phyloP scores from a whole-genome alignment of 2,797 vertebrate genomes.

The Pristis pectinata region DNA sequence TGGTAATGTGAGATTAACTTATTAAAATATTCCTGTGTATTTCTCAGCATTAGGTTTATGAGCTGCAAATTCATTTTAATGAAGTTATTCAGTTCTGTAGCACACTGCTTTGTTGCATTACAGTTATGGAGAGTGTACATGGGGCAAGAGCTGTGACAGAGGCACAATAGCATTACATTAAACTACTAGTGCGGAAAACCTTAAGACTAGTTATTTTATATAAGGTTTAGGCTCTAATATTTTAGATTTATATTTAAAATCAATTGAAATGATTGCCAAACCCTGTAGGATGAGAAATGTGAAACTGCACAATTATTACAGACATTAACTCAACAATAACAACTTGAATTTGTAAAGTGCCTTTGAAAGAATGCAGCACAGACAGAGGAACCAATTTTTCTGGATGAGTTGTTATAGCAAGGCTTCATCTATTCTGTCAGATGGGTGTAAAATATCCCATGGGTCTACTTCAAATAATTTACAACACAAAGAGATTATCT shows the following conservation, averaged over 20 bases:
- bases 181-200: not conserved
- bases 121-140: not conserved
- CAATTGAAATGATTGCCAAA: not conserved
- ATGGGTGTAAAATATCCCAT: too few species aligned
- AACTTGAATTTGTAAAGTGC: not conserved
- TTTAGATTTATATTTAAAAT: not conserved
- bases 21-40: not conserved
- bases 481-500: too few species aligned
- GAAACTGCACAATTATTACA: not conserved
- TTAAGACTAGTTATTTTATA: too few species aligned
- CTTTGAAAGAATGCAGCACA: too few species aligned
- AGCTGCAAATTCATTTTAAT: not conserved
- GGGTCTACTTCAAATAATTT: too few species aligned
- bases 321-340: not conserved
- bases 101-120: not conserved
- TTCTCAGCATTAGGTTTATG: not conserved
- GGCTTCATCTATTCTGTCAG: too few species aligned
- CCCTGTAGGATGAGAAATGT: not conserved
- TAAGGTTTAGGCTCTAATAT: too few species aligned
- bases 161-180: not conserved
- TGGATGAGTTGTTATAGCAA: too few species aligned
- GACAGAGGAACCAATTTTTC: too few species aligned
- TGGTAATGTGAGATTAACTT: not conserved
- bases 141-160: not conserved
- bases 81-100: not conserved